These are phyloP conservation scores for Stramonita haemastoma DNA, from an alignment of 2,888 invertebrate species.

Conservation along the genomic window DNA sequence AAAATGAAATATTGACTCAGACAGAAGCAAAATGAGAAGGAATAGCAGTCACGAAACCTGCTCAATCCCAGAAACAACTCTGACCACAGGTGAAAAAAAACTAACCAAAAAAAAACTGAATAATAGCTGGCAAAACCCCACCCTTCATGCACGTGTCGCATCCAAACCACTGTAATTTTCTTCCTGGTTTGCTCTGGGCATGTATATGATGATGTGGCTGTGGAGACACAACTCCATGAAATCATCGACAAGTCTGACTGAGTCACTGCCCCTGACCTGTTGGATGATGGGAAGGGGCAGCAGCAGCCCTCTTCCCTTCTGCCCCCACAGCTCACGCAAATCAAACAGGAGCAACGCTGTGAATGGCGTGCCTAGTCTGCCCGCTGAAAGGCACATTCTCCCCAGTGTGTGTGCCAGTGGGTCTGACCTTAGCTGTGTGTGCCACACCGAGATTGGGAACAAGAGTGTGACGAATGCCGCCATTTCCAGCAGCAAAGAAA, in stretches of 20 bases:
- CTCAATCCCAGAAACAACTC: neutral
- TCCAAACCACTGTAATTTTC: neutral
- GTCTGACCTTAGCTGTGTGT: neutral
- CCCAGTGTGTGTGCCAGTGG: neutral
- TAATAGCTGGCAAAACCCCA: too few relatives aligned
- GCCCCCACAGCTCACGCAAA: neutral
- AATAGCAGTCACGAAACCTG: neutral
- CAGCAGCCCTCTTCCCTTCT: neutral
- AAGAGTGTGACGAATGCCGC: neutral
- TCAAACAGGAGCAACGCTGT: neutral
- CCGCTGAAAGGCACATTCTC: neutral
- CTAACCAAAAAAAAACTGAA: too few relatives aligned
- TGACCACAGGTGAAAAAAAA: too few relatives aligned
- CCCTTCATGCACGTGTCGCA: neutral
- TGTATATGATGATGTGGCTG: neutral
- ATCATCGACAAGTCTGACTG: neutral
- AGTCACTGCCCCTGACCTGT: slow-evolving; percentile 18
- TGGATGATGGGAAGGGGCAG: neutral
- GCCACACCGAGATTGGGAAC: neutral
- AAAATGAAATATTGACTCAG: too few relatives aligned
- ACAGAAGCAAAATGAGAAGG: neutral
- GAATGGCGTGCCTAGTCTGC: neutral
- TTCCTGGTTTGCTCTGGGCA: neutral
- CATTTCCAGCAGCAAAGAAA: neutral
- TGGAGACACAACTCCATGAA: neutral